Evolutionary conservation across 1,140 invertebrate species (phyloP).

Genomic region (Meteorus sp.): DNA sequence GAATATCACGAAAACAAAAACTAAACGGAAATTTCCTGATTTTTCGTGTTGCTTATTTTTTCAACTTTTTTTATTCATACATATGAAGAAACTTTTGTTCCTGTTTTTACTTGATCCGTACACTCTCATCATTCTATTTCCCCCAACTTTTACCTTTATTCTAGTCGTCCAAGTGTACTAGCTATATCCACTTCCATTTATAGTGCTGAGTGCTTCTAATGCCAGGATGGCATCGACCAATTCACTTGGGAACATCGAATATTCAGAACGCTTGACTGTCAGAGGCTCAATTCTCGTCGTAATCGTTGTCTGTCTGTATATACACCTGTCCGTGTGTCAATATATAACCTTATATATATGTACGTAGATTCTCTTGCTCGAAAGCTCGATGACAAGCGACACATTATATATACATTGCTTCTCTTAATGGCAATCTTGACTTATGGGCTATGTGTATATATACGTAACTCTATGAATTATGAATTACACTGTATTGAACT

Average conservation of each 20-base stretch:
- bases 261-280: conserved; percentile 21
- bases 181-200: not conserved
- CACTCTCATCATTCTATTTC: no score
- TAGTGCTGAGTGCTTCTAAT: conserved; percentile 11
- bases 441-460: conserved; percentile 6
- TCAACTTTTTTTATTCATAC: no score
- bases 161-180: not conserved
- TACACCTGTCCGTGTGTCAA: not conserved
- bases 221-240: conserved; percentile 6
- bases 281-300: not conserved
- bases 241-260: conserved; percentile 18
- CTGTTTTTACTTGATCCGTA: no score
- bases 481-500: no score
- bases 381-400: conserved; percentile 20
- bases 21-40: no score
- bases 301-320: not conserved
- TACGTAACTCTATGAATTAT: no score
- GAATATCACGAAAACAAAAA: no score
- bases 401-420: no score
- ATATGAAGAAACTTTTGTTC: not conserved
- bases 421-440: no score
- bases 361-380: not conserved
- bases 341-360: no score
- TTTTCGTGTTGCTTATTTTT: no score
- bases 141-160: no score